These are phyloP conservation scores for Chymomyza procnemis DNA, from an alignment of 2,888 invertebrate species.

Conservation along the genomic window DNA sequence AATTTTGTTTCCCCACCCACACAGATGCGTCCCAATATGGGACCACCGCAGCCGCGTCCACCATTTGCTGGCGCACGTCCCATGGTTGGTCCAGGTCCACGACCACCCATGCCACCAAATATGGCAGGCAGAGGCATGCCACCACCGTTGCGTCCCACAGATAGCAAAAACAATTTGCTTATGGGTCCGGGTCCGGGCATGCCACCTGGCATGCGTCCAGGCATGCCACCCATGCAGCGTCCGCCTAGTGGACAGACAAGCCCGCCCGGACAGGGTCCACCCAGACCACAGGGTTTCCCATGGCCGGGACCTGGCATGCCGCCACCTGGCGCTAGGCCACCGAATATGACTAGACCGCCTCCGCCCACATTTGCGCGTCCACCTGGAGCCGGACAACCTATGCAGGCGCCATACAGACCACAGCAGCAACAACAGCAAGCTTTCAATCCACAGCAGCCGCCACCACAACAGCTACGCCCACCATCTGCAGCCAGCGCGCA, in stretches of 20 bases:
- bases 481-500: slow-evolving; percentile 56
- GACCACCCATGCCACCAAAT: slow-evolving; percentile 72
- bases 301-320: slow-evolving; percentile 61
- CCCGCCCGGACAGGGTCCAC: slow-evolving; percentile 73
- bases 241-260: slow-evolving; percentile 67
- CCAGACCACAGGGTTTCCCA: slow-evolving; percentile 72
- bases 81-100: slow-evolving; percentile 68
- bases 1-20: slow-evolving; percentile 52
- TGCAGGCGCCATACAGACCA: slow-evolving; percentile 73
- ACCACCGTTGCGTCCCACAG: slow-evolving; percentile 78
- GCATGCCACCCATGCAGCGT: slow-evolving; percentile 58
- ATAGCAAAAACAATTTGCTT: slow-evolving; percentile 79
- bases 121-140: slow-evolving; percentile 65
- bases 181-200: slow-evolving; percentile 60
- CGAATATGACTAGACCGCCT: slow-evolving; percentile 59
- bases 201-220: slow-evolving; percentile 59
- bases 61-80: slow-evolving; percentile 67
- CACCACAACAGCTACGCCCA: slow-evolving; percentile 51
- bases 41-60: slow-evolving; percentile 68
- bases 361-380: slow-evolving; percentile 64
- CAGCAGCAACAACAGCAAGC: slow-evolving; percentile 57
- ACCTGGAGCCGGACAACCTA: slow-evolving; percentile 49
- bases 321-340: slow-evolving; percentile 49
- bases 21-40: slow-evolving; percentile 73
- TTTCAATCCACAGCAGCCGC: slow-evolving; percentile 50